Percentiles rank a stretch among this genome's conserved stretches.
Conservation (phyloP, 2,113 vertebrate species). For the Heterotilapia buettikoferi region DNA sequence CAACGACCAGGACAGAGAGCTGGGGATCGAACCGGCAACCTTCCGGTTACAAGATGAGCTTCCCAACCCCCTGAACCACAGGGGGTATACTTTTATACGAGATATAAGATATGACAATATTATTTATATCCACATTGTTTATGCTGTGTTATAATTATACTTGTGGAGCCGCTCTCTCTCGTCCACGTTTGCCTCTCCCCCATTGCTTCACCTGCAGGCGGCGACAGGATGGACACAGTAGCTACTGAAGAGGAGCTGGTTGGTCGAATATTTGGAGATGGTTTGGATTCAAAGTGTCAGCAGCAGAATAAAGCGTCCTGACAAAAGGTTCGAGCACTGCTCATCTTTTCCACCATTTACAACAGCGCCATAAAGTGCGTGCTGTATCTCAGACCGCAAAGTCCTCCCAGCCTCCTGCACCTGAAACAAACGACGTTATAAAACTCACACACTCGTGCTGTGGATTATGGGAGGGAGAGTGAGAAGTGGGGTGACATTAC, state of each 20-base stretch:
- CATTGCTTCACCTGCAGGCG: neutral
- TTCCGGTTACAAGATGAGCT: accelerated
- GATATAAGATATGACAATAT: neutral
- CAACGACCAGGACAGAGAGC: neutral
- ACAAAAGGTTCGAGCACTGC: neutral
- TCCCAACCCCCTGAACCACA: neutral
- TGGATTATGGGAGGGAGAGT: neutral
- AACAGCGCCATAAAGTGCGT: neutral
- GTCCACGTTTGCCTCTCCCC: neutral
- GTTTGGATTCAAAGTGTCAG: neutral
- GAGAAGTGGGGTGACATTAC: neutral
- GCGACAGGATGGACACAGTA: neutral
- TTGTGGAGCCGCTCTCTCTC: neutral
- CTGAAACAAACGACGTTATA: neutral
- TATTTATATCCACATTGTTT: neutral
- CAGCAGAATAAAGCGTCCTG: neutral
- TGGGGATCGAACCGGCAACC: accelerated
- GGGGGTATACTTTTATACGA: neutral
- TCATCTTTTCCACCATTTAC: neutral
- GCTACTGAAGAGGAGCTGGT: neutral
- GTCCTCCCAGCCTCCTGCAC: neutral
- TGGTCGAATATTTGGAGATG: neutral
- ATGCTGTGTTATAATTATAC: neutral
- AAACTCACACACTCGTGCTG: neutral
- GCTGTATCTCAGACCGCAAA: neutral